Conservation (phyloP, 37 sponge, comb jelly and placozoan genomes). For the Chondrilla cf. caribensis region DNA sequence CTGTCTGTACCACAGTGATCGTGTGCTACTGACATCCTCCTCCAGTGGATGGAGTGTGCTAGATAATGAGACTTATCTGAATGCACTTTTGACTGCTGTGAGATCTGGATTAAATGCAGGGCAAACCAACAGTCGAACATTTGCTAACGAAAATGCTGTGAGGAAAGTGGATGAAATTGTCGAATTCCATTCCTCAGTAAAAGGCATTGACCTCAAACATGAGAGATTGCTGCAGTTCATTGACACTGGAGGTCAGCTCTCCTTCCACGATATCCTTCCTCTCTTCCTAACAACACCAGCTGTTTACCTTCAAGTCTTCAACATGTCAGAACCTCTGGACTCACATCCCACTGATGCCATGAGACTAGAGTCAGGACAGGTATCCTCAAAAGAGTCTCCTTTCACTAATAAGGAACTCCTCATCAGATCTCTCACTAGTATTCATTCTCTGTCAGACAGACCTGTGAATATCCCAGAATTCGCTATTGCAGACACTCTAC, state of each 20-base stretch:
- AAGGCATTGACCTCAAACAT: neutral
- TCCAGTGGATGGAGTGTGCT: too few species aligned
- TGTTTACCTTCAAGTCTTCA: conserved; percentile 23
- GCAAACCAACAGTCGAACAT: too few species aligned
- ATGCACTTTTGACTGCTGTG: too few species aligned
- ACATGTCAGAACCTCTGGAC: neutral
- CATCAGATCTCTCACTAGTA: neutral
- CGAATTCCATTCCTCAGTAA: too few species aligned
- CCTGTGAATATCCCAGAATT: neutral
- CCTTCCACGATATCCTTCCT: conserved; percentile 12
- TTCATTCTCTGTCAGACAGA: conserved; percentile 1
- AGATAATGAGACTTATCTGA: too few species aligned
- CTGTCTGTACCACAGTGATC: too few species aligned
- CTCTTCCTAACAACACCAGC: neutral
- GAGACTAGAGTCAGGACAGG: neutral
- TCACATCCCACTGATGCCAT: neutral
- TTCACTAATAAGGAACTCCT: conserved; percentile 1
- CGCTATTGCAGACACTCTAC: too few species aligned
- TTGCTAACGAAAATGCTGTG: too few species aligned
- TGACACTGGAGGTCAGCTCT: conserved; percentile 13
- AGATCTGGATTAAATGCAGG: too few species aligned
- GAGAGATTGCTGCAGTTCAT: neutral
- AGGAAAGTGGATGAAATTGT: too few species aligned
- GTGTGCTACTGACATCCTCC: too few species aligned
- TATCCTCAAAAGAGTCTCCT: neutral